Percentiles rank a stretch among this genome's conserved stretches.
Conservation (phyloP, 2,113 vertebrate genomes). For the Nematolebias whitei region DNA sequence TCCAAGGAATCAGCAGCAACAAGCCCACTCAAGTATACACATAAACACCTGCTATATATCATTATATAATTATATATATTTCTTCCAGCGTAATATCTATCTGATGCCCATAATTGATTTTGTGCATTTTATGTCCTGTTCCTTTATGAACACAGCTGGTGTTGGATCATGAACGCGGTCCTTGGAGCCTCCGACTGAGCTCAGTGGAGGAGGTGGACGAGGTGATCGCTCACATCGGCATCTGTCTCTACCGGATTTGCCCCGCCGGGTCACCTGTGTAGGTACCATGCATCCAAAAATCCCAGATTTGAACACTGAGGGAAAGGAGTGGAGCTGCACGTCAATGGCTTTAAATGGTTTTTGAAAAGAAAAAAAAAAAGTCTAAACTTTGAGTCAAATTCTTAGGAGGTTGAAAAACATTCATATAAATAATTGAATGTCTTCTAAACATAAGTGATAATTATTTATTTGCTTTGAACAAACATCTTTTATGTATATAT, state of each 20-base stretch:
- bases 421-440: too few species aligned
- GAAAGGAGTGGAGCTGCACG: background rate
- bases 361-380: too few species aligned
- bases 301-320: fast-evolving
- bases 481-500: too few species aligned
- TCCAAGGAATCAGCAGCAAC: slow-evolving; percentile 66
- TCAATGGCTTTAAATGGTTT: background rate
- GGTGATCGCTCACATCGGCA: slow-evolving; percentile 87
- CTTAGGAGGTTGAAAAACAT: background rate
- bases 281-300: slow-evolving; percentile 54
- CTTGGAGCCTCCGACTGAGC: slow-evolving; percentile 82
- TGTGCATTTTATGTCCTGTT: background rate
- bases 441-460: too few species aligned
- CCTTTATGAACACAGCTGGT: slow-evolving; percentile 79
- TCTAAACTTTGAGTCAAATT: background rate
- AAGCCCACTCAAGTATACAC: slow-evolving; percentile 61
- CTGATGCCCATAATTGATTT: too few species aligned
- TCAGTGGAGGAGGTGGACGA: slow-evolving; percentile 86
- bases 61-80: too few species aligned
- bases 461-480: too few species aligned
- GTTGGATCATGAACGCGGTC: slow-evolving; percentile 88
- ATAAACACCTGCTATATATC: too few species aligned
- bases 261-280: slow-evolving; percentile 87
- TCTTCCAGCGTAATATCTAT: too few species aligned
- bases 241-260: slow-evolving; percentile 85